These are phyloP conservation scores for Labeo catla DNA, from an alignment of 2,113 vertebrate species.

Conservation along the genomic window DNA sequence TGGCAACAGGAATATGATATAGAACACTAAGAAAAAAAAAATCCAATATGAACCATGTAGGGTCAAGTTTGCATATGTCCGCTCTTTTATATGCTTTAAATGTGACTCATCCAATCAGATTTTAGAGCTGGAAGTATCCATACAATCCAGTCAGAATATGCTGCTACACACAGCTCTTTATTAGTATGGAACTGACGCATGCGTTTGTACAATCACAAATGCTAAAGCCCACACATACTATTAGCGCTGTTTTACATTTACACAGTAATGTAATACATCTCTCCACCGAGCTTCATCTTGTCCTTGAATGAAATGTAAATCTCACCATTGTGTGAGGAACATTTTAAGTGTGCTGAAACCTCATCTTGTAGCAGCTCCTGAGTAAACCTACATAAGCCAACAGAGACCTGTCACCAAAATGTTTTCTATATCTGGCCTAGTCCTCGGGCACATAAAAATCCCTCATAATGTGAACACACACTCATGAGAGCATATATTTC, in stretches of 20 bases:
- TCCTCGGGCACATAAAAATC: slow-evolving; percentile 17
- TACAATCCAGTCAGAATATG: not conserved
- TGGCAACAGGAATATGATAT: not conserved
- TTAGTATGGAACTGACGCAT: not conserved
- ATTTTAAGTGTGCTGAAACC: slow-evolving; percentile 13
- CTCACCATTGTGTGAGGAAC: slow-evolving; percentile 19
- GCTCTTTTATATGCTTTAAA: not conserved
- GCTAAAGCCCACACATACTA: slow-evolving; percentile 14
- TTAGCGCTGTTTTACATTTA: not conserved
- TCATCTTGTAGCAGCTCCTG: not conserved
- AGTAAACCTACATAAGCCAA: slow-evolving; percentile 19
- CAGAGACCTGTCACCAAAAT: slow-evolving; percentile 9
- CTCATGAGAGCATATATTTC: slow-evolving; percentile 12
- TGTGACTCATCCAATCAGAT: not conserved
- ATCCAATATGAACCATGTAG: not conserved
- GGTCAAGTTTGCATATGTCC: not conserved
- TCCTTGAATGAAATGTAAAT: slow-evolving; percentile 10
- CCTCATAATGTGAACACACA: slow-evolving; percentile 18
- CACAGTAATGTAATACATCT: slow-evolving; percentile 9
- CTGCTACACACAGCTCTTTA: not conserved
- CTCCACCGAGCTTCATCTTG: not conserved
- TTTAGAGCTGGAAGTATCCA: not conserved
- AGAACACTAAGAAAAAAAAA: not conserved
- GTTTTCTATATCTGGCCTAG: slow-evolving; percentile 11
- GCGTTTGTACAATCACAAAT: not conserved